Evolutionary conservation across 2,113 vertebrate genomes (phyloP).

Genomic region (Malaclemys terrapin): DNA sequence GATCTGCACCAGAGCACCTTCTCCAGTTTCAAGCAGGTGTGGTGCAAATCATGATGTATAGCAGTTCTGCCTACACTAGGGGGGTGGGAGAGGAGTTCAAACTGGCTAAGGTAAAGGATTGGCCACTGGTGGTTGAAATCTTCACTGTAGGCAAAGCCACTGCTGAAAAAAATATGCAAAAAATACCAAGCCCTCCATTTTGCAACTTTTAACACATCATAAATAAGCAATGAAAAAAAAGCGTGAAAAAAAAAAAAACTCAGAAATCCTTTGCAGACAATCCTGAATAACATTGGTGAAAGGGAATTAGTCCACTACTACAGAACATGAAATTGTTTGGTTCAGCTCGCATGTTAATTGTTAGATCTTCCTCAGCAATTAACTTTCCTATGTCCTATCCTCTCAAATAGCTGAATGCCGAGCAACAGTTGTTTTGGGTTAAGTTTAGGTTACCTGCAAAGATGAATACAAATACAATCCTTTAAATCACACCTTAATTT

Average conservation of each 20-base stretch:
- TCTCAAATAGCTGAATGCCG: neutral
- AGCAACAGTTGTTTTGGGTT: neutral
- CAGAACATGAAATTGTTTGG: neutral
- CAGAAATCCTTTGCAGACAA: neutral
- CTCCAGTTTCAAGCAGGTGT: neutral
- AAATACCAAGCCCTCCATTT: neutral
- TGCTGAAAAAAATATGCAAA: neutral
- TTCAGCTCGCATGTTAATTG: neutral
- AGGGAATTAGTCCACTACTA: neutral
- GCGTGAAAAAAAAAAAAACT: no score
- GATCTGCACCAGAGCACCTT: neutral
- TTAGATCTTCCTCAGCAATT: rapidly evolving
- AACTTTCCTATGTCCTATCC: neutral
- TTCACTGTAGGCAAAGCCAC: neutral
- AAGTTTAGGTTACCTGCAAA: neutral
- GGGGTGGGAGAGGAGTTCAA: neutral
- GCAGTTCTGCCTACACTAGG: neutral
- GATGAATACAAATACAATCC: neutral
- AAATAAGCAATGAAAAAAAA: neutral
- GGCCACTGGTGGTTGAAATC: neutral
- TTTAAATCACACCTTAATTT: neutral
- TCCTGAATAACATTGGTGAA: neutral
- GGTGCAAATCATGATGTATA: neutral
- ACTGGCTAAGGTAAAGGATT: neutral
- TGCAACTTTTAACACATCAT: neutral